Evolutionary conservation across 2,888 invertebrate species (phyloP), one percentile per base, ranked within the genome.

Genomic region (Synergus itoensis): DNA sequence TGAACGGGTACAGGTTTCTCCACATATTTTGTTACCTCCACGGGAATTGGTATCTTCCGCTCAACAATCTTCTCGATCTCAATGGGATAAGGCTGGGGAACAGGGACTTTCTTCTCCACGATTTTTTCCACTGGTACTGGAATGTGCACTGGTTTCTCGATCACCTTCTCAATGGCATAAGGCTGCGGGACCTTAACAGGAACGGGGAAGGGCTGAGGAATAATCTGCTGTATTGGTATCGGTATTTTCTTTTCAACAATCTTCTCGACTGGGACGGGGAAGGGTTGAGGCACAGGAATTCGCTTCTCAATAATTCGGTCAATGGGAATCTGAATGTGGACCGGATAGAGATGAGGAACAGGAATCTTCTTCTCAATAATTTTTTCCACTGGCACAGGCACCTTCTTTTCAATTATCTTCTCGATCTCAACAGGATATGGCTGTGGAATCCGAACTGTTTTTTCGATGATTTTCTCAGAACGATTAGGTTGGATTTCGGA

Each of bases 31-130:
- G 82, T 87, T 16, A 89, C 78, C 57, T 91, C 89, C 21, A 88
- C 78, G 4, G 90, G 89, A 80, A 91, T 90, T 0, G 94, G 94
- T 1, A 93, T 92, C 87, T 92, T 93, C 1, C 93, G 93, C 76
- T 94, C 94, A 0, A 93, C 85, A 2, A 91, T 85, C 80, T 91
- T 92, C 67, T 94, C 93, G 0, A 94, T 79, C 75, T 89, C 86
- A 73, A 91, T 78, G 65, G 91, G 83, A 80, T 86, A 92, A 0
- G 94, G 94, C 8, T 94, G 93, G 8, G 94, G 94, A 81, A 94
- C 93, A 0, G 94, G 94, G 80, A 95, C 93, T 1, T 94, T 93
- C 84, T 94, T 95, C 82, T 95, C 95, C 0, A 96, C 93, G 48
- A 95, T 92, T 78, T 93, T 94, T 81, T 93, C 93, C 0, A 94